phyloP scores from a whole-genome alignment of 2,113 vertebrate genomes.

The Lipotes vexillifer region DNA sequence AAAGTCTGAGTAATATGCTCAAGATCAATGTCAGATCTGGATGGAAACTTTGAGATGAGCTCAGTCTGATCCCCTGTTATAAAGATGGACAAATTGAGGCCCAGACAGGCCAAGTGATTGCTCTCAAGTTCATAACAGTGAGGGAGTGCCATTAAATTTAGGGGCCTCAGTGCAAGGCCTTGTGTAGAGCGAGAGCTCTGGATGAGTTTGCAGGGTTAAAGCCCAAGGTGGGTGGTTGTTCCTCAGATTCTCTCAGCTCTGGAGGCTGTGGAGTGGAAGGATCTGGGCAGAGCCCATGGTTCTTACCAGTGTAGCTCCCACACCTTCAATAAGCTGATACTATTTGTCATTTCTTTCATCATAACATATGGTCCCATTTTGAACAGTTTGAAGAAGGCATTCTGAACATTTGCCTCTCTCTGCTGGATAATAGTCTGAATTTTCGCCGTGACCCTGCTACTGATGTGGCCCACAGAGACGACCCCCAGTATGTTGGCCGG shows the following conservation, averaged over 20 bases:
- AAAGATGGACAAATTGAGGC: background rate
- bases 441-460: constrained; percentile 75
- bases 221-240: background rate
- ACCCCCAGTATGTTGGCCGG: constrained; percentile 81
- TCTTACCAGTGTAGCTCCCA: background rate
- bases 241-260: background rate
- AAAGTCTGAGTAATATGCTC: background rate
- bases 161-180: too few relatives aligned
- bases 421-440: constrained; percentile 81
- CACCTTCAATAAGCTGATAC: background rate
- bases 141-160: background rate
- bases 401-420: constrained; percentile 76
- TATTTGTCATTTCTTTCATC: background rate
- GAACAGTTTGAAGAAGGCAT: constrained; percentile 82
- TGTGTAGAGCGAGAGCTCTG: background rate
- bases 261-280: background rate
- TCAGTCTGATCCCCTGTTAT: background rate
- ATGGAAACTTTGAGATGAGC: background rate
- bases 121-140: background rate
- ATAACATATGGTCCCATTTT: background rate
- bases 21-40: background rate
- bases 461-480: constrained; percentile 76
- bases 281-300: accelerated
- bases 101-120: background rate
- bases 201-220: background rate